Base-by-base conservation (phyloP, 2,888 invertebrate species). In the Lagria hirta region DNA sequence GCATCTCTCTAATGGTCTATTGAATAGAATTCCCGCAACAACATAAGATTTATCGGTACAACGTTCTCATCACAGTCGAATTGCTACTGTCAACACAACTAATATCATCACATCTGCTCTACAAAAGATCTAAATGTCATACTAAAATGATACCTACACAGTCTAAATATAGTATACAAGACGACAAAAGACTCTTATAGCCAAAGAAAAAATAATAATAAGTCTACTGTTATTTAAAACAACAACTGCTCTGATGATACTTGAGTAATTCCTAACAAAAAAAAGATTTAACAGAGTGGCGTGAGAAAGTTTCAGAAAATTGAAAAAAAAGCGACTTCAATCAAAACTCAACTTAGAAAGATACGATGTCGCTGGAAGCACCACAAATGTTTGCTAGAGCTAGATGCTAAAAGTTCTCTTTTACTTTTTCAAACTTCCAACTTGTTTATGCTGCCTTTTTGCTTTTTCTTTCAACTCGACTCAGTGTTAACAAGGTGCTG, bases 21-120 rank as follows among this genome's bases (percentile, higher is more conserved):
- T 47, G 27, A 47, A 47, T 43, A 35, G 30, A 27, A 18, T 8
- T 29, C 22, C 33, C 18, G 26, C 34, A 44, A 37, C 26, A 45
- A 37, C 38, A 34, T 22, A 34, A 46, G 46, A 41, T 46, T 30
- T 41, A 37, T 37, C 38, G 47, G 23, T 32, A 29, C 42, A 46
- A 41, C 36, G 42, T 36, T 32, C 32, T 36, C 46, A 41, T 41
- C 43, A 43, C 43, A 43, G 35, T 34, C 46, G 38, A 45, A 40
- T 45, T 45, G 45, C 45, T 34, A 40, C 45, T 40, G 45, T 45
- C 45, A 45, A 43, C 43, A 30, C 43, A 37, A 40, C 38, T 34
- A 45, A 40, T 45, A 45, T 40, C 34, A 28, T 40, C 45, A 40
- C 40, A 44, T 40, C 30, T 40, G 16, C 30, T 21, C 16, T 20